Evolutionary conservation across 2,888 invertebrate species (phyloP), one percentile per base, ranked within the genome.

Genomic region (Gerosis bhagava): DNA sequence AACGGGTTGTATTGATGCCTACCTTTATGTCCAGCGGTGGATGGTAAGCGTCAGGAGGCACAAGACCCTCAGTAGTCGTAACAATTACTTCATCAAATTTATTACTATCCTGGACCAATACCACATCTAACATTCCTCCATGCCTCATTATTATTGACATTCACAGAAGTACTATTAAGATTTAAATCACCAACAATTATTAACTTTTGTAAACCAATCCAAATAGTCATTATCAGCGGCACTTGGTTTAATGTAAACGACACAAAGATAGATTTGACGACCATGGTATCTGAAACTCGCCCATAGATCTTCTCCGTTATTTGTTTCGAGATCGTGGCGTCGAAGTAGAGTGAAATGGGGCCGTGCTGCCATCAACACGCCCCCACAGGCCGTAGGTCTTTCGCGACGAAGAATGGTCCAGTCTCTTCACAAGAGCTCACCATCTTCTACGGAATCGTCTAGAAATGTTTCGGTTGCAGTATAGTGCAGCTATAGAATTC

Each of bases 381-480:
- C 53, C n/a, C 53, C 53, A 10, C 49, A 44, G 4, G 39, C 29
- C 5, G 46, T 32, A 6, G 10, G 25, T 2, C 53, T 41, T 21
- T 53, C 50, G 2, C 50, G 44, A 5, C 53, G 37, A 5, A 49
- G n/a, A 6, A 50, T 12, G 16, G 19, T 48, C 50, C 53, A 53
- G 6, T 25, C 49, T 7, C 29, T 19, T 10, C 26, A 17, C 4
- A 24, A 7, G 1, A 48, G 11, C 17, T 53, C 50, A 10, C 32
- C 7, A 17, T 53, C 48, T 5, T 16, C 25, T 1, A 53, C 19
- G 1, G 49, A 40, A 0, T 37, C 24, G 25, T 53, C 49, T 4
- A 53, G 47, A 22, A 31, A 39, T 1, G 47, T 53, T 8, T 53
- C 52, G 1, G 53, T 53, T 1, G 36, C 47, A n/a, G n/a, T n/a